A percentile compares a stretch with the other conserved stretches of the same genome.
Evolutionary conservation across 2,888 invertebrate genomes (phyloP).

Genomic region (Acronicta leporina): DNA sequence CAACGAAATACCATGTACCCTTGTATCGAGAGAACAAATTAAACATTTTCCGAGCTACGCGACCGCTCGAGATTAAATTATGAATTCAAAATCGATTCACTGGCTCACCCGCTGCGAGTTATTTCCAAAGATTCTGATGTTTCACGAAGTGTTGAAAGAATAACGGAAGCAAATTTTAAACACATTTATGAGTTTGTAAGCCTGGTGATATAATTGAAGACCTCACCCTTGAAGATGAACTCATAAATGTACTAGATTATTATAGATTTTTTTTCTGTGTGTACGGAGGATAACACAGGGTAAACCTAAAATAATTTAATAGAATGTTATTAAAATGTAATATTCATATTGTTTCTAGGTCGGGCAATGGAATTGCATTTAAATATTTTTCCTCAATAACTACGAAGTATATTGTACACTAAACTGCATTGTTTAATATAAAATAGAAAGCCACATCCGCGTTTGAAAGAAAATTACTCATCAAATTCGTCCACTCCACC

Average conservation of each 20-base stretch:
- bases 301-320: no score
- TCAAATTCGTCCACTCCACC: conserved; percentile 22
- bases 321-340: not conserved
- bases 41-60: conserved; percentile 68
- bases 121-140: conserved; percentile 62
- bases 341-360: not conserved
- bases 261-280: no score
- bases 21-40: conserved; percentile 66
- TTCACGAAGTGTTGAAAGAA: conserved; percentile 16
- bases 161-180: conserved; percentile 8
- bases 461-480: conserved; percentile 35
- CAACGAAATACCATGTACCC: conserved; percentile 57
- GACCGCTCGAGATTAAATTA: conserved; percentile 78
- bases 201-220: not conserved
- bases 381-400: conserved; percentile 19
- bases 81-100: conserved; percentile 79
- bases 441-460: conserved; percentile 38
- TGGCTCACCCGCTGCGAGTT: conserved; percentile 70
- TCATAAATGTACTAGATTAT: not conserved
- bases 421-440: conserved; percentile 27
- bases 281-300: no score
- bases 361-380: not conserved
- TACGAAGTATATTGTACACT: conserved; percentile 12
- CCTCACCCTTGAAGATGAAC: no score
- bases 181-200: not conserved